Percentiles rank a stretch among this genome's conserved stretches.
phyloP scores from a whole-genome alignment of 2,113 vertebrate genomes.

The Pristiophorus japonicus region DNA sequence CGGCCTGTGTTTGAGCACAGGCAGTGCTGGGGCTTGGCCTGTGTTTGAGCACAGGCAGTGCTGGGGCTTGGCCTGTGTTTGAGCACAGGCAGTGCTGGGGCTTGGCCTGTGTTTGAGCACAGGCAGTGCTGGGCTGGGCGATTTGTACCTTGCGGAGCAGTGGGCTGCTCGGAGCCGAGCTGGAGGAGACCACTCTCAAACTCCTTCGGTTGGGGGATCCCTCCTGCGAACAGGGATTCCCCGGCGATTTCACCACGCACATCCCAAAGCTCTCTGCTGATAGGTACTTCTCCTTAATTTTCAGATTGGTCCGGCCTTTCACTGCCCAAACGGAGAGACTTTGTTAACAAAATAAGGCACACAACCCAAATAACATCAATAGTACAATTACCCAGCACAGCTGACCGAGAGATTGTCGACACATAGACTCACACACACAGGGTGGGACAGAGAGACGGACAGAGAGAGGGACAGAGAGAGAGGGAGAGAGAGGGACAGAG shows the following conservation, averaged over 20 bases:
- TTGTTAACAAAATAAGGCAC: not conserved
- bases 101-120: not conserved
- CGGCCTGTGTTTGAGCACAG: too few species aligned
- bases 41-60: not conserved
- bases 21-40: accelerated
- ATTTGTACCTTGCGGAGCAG: slow-evolving; percentile 65
- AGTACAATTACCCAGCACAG: not conserved
- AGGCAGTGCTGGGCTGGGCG: too few species aligned
- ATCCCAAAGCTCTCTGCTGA: slow-evolving; percentile 50
- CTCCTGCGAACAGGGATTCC: slow-evolving; percentile 55
- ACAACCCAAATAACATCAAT: not conserved
- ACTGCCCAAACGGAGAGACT: slow-evolving; percentile 50
- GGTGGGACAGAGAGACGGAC: too few species aligned
- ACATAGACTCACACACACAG: too few species aligned
- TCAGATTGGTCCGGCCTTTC: slow-evolving; percentile 80
- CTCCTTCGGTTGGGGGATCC: slow-evolving; percentile 70
- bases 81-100: accelerated
- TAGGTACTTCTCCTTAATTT: slow-evolving; percentile 86
- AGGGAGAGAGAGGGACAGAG: too few species aligned
- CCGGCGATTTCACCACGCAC: slow-evolving; percentile 40
- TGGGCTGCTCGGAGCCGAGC: slow-evolving; percentile 82
- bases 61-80: too few species aligned
- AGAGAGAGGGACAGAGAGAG: too few species aligned
- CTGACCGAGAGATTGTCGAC: too few species aligned
- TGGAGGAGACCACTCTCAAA: slow-evolving; percentile 80